Evolutionary conservation across 2,113 vertebrate genomes (phyloP).

Genomic region (Sinocyclocheilus maitianheensis): DNA sequence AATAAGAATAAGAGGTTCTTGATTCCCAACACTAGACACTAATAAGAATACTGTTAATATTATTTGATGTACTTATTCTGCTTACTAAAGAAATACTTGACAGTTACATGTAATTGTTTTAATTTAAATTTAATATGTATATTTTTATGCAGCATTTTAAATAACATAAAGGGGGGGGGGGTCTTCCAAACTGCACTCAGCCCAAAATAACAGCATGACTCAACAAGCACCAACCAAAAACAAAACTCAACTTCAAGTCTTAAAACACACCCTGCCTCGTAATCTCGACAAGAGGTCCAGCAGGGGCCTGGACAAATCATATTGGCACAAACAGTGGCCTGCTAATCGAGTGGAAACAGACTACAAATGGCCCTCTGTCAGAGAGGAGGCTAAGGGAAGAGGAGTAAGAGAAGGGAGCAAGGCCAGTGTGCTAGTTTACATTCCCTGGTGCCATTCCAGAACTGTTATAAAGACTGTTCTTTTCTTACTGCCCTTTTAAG

Average conservation of each 20-base stretch:
- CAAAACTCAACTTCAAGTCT: slow-evolving; percentile 21
- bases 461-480: slow-evolving; percentile 10
- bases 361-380: slow-evolving; percentile 33
- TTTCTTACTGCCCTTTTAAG: slow-evolving; percentile 17
- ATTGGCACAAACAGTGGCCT: slow-evolving; percentile 11
- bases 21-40: background rate
- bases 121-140: background rate
- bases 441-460: slow-evolving; percentile 7
- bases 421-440: slow-evolving; percentile 20
- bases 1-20: background rate
- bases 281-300: slow-evolving; percentile 24
- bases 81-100: background rate
- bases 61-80: too few relatives aligned
- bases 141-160: too few relatives aligned
- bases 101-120: background rate
- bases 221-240: slow-evolving; percentile 1
- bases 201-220: slow-evolving; percentile 12
- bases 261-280: background rate
- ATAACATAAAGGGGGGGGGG: background rate
- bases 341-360: slow-evolving; percentile 47
- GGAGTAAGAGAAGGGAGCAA: background rate
- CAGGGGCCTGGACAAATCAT: background rate
- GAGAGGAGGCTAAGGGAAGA: background rate
- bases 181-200: background rate
- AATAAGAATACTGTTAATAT: background rate